Evolutionary conservation across 2,888 invertebrate species (phyloP), one percentile per base, ranked within the genome.

Genomic region (Philereme vetulata): DNA sequence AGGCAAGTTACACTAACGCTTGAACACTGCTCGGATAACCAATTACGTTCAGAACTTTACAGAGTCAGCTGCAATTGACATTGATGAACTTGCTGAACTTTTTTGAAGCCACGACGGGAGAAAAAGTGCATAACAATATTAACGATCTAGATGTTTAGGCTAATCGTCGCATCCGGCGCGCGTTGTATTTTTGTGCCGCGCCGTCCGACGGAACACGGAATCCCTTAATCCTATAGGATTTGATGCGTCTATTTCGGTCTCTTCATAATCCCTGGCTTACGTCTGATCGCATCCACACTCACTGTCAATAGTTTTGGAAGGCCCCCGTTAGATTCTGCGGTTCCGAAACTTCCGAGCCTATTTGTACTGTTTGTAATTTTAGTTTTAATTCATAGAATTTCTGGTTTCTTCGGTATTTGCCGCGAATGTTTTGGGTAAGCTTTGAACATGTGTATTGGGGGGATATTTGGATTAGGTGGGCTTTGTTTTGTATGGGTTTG

Each of bases 271-370:
- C 91, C 79, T 55, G 80, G 90, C 88, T 92, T 92, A 92, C 88
- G 87, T 84, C 83, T 90, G 92, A 92, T 92, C 89, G 91, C 88
- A 88, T 90, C 92, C 92, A 91, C 90, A 90, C 90, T 88, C 88
- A 87, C 91, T 91, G 92, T 92, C 92, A 91, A 92, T 92, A 92
- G 92, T 92, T 92, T 89, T 80, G 83, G 89, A 89, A 87, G 88
- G 85, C 84, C 86, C 79, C 81, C 79, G 86, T 83, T 85, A 86
- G 88, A 88, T 90, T 88, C 88, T 90, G 91, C 85, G 91, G 91
- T 89, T 74, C 80, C 76, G 72, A 76, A 77, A 80, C 80, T 88
- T 74, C 79, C 78, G 70, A 74, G 75, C 80, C 80, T 78, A 78
- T 82, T 80, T 81, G 83, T 84, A 81, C 83, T 88, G 85, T 89